Evolutionary conservation across 1,140 invertebrate genomes (phyloP).

Genomic region (Himalopsyche phryganea): DNA sequence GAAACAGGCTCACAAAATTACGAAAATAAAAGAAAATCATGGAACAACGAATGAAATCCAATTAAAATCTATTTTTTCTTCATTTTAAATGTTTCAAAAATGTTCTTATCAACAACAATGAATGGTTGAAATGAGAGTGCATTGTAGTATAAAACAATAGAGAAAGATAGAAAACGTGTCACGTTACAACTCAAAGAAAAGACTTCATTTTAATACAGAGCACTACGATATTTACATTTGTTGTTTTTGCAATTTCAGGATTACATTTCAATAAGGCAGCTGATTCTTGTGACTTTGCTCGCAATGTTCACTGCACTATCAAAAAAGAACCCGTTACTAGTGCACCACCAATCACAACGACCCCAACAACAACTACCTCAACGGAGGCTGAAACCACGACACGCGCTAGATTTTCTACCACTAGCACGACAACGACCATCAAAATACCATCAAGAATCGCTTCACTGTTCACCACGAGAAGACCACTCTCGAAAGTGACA

Average conservation of each 20-base stretch:
- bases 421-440: slow-evolving; percentile 51
- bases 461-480: slow-evolving; percentile 37
- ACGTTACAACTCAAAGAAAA: too few relatives aligned
- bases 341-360: slow-evolving; percentile 48
- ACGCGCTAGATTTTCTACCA: slow-evolving; percentile 45
- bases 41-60: too few relatives aligned
- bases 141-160: too few relatives aligned
- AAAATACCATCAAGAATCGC: slow-evolving; percentile 44
- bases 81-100: too few relatives aligned
- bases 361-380: slow-evolving; percentile 44
- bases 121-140: too few relatives aligned
- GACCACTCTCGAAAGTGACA: slow-evolving; percentile 39
- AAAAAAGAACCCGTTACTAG: slow-evolving; percentile 52
- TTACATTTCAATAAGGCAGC: slow-evolving; percentile 87
- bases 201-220: too few relatives aligned
- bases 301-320: slow-evolving; percentile 77
- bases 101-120: too few relatives aligned
- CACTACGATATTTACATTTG: neutral
- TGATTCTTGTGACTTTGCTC: slow-evolving; percentile 87
- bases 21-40: too few relatives aligned
- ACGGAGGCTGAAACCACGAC: slow-evolving; percentile 50
- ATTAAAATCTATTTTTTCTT: too few relatives aligned
- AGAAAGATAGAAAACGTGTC: too few relatives aligned
- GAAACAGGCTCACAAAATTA: slow-evolving; percentile 3
- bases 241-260: slow-evolving; percentile 57